Base-by-base conservation (phyloP, 2,113 vertebrate species). In the Numenius arquata region DNA sequence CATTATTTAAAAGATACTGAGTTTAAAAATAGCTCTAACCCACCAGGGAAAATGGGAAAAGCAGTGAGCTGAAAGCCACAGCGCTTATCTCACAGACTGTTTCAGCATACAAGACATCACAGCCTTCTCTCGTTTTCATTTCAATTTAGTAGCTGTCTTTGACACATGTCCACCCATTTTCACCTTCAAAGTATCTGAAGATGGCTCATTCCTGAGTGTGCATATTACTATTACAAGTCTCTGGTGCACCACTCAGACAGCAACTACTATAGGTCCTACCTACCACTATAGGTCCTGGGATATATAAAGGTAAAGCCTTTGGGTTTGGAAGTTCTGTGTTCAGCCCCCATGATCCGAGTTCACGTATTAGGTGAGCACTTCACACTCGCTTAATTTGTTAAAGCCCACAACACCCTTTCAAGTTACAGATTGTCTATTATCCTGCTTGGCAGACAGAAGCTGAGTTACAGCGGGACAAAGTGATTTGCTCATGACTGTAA, bases 1-100 rank as follows among this genome's bases (percentile, higher is more conserved):
- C 95, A 97, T 96, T 96, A 97, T 97, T 96, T 91, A 97, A 95
- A 92, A 95, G 95, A 95, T 34, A 76, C 79, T 2, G 45, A 61
- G 95, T 91, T 95, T 97, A 97, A 97, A 97, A 97, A 97, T 97
- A 97, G 95, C 92, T 96, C 83, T 87, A 89, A 91, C 84, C 63
- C 38, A 0, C 58, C 71, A 80, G 91, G 96, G 94, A 94, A 96
- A 94, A 93, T 20, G 76, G 79, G 50, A 91, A 95, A 93, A 85
- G 84, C 92, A 85, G 53, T 40, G 70, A 95, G 89, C 86, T 84
- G 76, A 92, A 93, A 95, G 89, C 83, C 94, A 90, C 72, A 53
- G 80, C 1, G 3, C 45, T 95, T 82, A 72, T 90, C 73, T 93
- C 30, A 0, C 12, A 6, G 11, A 92, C 40, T 84, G 66, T 84